These are phyloP conservation scores for Xenentodon cancila DNA, from an alignment of 2,797 vertebrate genomes.

Conservation along the genomic window DNA sequence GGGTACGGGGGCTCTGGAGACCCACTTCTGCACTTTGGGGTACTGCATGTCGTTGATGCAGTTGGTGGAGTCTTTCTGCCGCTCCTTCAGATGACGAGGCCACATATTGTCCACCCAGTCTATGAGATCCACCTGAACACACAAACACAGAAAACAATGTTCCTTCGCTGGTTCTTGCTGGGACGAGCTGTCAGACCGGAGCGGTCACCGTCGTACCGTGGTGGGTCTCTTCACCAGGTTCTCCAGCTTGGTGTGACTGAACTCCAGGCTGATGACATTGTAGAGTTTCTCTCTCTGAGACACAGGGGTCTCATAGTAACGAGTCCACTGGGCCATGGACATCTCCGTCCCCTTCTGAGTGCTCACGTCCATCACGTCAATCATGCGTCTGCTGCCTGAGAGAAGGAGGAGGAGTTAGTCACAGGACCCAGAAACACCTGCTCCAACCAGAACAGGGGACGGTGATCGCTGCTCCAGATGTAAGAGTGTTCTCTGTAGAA, in stretches of 20 bases:
- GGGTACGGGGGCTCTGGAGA: background rate
- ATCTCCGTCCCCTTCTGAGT: constrained; percentile 98
- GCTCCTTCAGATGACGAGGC: constrained; percentile 96
- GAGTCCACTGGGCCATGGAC: constrained; percentile 98
- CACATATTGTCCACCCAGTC: constrained; percentile 99
- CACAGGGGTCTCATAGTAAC: constrained; percentile 94
- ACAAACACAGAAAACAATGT: background rate
- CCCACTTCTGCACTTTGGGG: constrained; percentile 98
- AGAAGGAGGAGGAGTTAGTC: background rate
- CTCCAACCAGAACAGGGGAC: background rate
- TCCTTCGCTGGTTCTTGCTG: no score
- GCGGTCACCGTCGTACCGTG: constrained; percentile 54
- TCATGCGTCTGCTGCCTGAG: constrained; percentile 93
- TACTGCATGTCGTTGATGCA: constrained; percentile 98
- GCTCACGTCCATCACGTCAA: constrained; percentile 98
- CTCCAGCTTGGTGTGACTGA: constrained; percentile 97
- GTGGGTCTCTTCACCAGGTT: constrained; percentile 91
- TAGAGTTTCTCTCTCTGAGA: constrained; percentile 93
- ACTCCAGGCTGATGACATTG: constrained; percentile 98
- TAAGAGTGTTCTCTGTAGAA: no score
- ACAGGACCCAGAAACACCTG: background rate
- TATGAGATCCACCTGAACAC: constrained; percentile 91
- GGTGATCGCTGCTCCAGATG: no score
- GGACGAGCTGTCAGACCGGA: background rate
- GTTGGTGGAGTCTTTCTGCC: constrained; percentile 95